These are phyloP conservation scores for Isaurus tuberculatus DNA, from an alignment of 92 coral and sea anemone species.

Conservation along the genomic window DNA sequence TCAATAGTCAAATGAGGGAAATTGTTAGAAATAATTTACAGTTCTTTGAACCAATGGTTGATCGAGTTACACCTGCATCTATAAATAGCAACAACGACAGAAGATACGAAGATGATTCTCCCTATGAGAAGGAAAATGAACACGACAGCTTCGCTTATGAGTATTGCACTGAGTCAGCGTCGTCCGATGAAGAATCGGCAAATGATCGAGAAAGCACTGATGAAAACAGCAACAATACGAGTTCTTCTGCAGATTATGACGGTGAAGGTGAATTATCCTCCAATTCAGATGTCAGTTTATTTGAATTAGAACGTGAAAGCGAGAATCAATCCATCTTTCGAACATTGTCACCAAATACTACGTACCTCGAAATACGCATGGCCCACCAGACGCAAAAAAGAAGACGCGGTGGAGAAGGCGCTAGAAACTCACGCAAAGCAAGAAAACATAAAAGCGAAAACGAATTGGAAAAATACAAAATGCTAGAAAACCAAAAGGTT, in stretches of 20 bases:
- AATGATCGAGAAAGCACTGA: not conserved
- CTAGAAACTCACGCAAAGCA: not conserved
- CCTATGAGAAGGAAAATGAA: not conserved
- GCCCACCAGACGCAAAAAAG: slow-evolving; percentile 10
- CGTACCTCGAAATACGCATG: slow-evolving; percentile 21
- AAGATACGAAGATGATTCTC: not conserved
- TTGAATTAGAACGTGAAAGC: not conserved
- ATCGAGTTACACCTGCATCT: not conserved
- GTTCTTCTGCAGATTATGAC: not conserved
- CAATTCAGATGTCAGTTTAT: not conserved
- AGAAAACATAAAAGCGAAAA: not conserved
- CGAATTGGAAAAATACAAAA: not conserved
- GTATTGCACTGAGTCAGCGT: not conserved
- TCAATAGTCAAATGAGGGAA: not conserved
- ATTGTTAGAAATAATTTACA: not conserved
- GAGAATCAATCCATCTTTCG: not conserved
- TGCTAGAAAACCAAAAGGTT: not conserved
- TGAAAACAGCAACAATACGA: not conserved
- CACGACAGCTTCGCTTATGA: not conserved
- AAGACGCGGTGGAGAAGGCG: not conserved
- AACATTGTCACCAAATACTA: not conserved
- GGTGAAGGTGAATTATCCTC: not conserved
- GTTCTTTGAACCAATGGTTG: not conserved
- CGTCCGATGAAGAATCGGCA: not conserved
- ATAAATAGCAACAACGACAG: not conserved